A percentile compares a stretch with the other conserved stretches of the same genome.
Evolutionary conservation across 2,113 vertebrate genomes (phyloP).

Genomic region (Aegithalos caudatus): DNA sequence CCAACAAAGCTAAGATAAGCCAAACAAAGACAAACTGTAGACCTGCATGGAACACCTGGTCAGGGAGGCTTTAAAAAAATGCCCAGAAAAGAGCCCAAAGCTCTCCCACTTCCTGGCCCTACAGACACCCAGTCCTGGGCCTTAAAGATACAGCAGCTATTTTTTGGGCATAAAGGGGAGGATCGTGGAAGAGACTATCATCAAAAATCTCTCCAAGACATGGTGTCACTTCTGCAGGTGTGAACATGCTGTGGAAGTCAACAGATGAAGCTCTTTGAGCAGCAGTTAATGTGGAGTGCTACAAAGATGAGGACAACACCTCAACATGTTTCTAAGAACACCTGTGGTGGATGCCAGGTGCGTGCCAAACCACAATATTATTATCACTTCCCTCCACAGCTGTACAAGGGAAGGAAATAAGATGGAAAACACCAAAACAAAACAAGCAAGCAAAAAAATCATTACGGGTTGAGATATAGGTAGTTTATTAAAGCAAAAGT

Average conservation of each 20-base stretch:
- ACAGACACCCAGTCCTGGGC: fast-evolving
- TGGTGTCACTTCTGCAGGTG: not conserved
- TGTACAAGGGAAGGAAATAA: not conserved
- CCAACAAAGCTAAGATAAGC: not conserved
- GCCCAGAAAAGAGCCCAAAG: not conserved
- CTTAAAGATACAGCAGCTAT: not conserved
- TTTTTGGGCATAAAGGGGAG: not conserved
- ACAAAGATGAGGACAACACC: not conserved
- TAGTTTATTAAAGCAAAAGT: not conserved
- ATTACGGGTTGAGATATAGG: not conserved
- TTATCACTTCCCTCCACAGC: not conserved
- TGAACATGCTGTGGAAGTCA: not conserved
- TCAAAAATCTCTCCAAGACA: no score
- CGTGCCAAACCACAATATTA: not conserved
- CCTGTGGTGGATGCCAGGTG: not conserved
- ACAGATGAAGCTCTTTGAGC: not conserved
- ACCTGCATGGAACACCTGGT: no score
- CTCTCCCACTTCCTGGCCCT: fast-evolving
- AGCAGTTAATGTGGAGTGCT: not conserved
- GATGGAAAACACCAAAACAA: not conserved
- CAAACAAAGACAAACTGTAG: not conserved
- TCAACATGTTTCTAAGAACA: not conserved
- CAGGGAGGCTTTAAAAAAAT: not conserved
- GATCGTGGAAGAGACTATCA: not conserved
- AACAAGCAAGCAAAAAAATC: not conserved